Percentiles rank a stretch among this genome's conserved stretches.
These are phyloP conservation scores for Patiria pectinifera DNA, from an alignment of 53 echinoderm and acorn worm genomes.

Conservation along the genomic window DNA sequence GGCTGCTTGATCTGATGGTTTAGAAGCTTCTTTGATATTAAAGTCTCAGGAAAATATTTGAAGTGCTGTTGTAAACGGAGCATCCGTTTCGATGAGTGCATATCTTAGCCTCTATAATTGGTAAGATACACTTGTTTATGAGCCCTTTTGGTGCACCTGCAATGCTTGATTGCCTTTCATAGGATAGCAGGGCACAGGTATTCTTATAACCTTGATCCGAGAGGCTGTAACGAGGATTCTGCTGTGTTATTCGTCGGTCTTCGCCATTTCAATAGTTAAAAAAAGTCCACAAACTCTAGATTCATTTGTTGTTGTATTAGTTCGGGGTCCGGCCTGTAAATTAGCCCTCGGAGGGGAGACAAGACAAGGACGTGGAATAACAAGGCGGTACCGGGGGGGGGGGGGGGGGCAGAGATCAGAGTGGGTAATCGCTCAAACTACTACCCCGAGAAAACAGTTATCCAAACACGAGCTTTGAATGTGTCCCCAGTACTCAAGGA, in stretches of 20 bases:
- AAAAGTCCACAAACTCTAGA: neutral
- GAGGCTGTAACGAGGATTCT: too few species aligned
- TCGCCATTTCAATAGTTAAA: neutral
- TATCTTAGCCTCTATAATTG: too few species aligned
- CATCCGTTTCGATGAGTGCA: too few species aligned
- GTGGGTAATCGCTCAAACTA: neutral
- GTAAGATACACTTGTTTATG: too few species aligned
- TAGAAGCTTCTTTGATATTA: too few species aligned
- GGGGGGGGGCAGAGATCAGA: neutral
- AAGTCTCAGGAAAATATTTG: too few species aligned
- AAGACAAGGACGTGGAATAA: neutral
- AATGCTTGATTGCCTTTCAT: too few species aligned
- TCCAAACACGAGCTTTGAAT: neutral
- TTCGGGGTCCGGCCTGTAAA: neutral
- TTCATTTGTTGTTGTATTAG: neutral
- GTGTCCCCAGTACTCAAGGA: neutral
- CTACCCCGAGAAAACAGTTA: neutral
- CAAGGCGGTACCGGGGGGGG: neutral
- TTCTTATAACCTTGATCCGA: too few species aligned
- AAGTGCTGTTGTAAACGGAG: too few species aligned
- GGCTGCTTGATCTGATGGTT: too few species aligned
- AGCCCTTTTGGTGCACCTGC: too few species aligned
- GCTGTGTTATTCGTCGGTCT: neutral
- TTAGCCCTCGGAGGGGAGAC: neutral
- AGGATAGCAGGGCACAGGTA: too few species aligned